Conservation (phyloP, 2,888 invertebrate species). For the Pemphredon lugubris region DNA sequence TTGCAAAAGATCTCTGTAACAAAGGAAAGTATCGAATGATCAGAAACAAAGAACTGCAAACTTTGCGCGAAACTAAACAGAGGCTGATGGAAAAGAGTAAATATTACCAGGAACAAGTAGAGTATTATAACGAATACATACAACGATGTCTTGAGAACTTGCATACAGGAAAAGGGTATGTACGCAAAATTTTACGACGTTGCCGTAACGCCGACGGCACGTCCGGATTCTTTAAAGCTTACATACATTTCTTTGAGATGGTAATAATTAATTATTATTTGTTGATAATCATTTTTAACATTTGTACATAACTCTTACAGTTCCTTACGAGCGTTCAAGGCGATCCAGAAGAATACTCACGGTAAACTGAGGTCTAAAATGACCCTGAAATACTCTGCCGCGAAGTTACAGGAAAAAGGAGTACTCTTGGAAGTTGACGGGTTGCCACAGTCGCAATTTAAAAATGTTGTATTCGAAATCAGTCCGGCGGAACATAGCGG, state of each 20-base stretch:
- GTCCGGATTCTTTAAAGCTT: too few species aligned
- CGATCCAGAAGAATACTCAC: conserved; percentile 69
- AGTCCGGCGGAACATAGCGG: conserved; percentile 86
- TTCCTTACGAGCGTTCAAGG: conserved; percentile 83
- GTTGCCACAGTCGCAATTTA: conserved; percentile 86
- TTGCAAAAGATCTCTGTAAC: conserved; percentile 87
- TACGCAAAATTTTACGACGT: conserved; percentile 13
- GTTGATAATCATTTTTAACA: too few species aligned
- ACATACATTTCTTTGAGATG: too few species aligned
- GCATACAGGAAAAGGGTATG: conserved; percentile 85
- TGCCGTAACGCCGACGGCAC: too few species aligned
- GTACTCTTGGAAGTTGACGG: conserved; percentile 88
- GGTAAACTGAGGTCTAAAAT: conserved; percentile 84
- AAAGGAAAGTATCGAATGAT: conserved; percentile 86
- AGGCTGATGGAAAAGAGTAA: conserved; percentile 86
- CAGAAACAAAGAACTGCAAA: conserved; percentile 84
- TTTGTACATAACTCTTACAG: conserved; percentile 76
- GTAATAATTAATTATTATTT: too few species aligned
- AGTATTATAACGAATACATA: conserved; percentile 89
- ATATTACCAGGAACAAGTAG: conserved; percentile 89
- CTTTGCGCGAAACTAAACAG: conserved; percentile 85
- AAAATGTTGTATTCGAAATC: conserved; percentile 89
- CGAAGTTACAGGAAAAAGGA: conserved; percentile 87
- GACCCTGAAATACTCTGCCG: conserved; percentile 86
- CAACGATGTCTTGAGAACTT: conserved; percentile 89